phyloP scores from a whole-genome alignment of 2,888 invertebrate genomes.

The Macroteleia sp. region DNA sequence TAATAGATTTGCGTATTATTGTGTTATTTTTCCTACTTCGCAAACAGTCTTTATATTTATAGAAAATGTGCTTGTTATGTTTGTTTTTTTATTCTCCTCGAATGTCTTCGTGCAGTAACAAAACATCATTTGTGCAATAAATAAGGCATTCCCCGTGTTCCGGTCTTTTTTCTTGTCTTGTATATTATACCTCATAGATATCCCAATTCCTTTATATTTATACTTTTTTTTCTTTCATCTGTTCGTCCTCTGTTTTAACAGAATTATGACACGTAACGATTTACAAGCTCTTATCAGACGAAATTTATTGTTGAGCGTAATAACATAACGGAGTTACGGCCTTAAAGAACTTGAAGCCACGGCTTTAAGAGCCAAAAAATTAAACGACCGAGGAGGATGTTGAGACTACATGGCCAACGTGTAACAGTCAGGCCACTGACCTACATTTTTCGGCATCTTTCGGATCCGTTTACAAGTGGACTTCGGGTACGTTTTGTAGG shows the following conservation, averaged over 20 bases:
- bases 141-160: constrained; percentile 66
- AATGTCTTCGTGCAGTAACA: constrained; percentile 61
- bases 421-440: constrained; percentile 75
- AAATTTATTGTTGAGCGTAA: constrained; percentile 73
- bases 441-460: constrained; percentile 77
- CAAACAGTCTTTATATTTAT: constrained; percentile 61
- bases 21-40: constrained; percentile 66
- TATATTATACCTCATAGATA: constrained; percentile 16
- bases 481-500: constrained; percentile 27
- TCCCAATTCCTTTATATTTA: constrained; percentile 20
- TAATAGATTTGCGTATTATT: constrained; percentile 67
- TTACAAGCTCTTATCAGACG: constrained; percentile 52
- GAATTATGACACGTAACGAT: constrained; percentile 37
- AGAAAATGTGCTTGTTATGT: constrained; percentile 67
- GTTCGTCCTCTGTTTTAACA: constrained; percentile 3
- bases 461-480: constrained; percentile 57
- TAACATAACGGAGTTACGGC: constrained; percentile 76
- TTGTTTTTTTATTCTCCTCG: constrained; percentile 61
- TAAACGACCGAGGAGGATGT: constrained; percentile 42
- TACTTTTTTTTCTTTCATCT: not conserved
- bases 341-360: constrained; percentile 65
- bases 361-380: constrained; percentile 47
- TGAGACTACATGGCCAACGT: constrained; percentile 59
- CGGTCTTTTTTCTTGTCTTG: constrained; percentile 27
- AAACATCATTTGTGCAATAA: constrained; percentile 69